These are phyloP conservation scores for Riparia riparia DNA, from an alignment of 2,113 vertebrate species.

Conservation along the genomic window DNA sequence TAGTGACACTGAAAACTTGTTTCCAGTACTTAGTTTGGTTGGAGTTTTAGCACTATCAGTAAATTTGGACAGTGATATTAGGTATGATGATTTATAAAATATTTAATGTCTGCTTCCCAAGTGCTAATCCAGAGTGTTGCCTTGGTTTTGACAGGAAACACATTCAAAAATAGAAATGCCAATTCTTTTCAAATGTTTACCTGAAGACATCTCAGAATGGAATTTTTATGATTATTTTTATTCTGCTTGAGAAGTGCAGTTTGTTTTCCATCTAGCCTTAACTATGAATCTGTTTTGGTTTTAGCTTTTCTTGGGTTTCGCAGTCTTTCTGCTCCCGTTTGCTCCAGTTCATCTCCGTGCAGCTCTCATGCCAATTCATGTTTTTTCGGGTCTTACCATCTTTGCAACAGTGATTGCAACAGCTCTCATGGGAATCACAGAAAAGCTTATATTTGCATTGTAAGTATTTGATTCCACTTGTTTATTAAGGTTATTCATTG, in stretches of 20 bases:
- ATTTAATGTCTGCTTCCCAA: neutral
- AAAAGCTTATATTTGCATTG: conserved; percentile 92
- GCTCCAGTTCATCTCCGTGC: conserved; percentile 81
- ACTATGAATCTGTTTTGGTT: conserved; percentile 31
- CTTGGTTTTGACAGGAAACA: neutral
- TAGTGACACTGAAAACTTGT: neutral
- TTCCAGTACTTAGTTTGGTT: neutral
- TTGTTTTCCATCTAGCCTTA: neutral
- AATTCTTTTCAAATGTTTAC: neutral
- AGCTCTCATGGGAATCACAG: conserved; percentile 92
- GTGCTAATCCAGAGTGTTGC: neutral
- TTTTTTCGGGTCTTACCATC: conserved; percentile 88
- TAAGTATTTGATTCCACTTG: conserved; percentile 79
- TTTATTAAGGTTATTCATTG: neutral
- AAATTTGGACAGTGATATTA: neutral
- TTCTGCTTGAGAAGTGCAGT: neutral
- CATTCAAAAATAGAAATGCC: neutral
- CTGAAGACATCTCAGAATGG: neutral
- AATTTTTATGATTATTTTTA: neutral
- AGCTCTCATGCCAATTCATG: conserved; percentile 87
- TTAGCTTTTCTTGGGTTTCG: conserved; percentile 88
- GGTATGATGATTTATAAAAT: neutral
- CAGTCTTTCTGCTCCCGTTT: conserved; percentile 87
- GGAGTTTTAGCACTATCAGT: neutral
- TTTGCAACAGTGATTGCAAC: conserved; percentile 87